phyloP scores from a whole-genome alignment of 2,888 invertebrate genomes.

The Melipona beecheii region DNA sequence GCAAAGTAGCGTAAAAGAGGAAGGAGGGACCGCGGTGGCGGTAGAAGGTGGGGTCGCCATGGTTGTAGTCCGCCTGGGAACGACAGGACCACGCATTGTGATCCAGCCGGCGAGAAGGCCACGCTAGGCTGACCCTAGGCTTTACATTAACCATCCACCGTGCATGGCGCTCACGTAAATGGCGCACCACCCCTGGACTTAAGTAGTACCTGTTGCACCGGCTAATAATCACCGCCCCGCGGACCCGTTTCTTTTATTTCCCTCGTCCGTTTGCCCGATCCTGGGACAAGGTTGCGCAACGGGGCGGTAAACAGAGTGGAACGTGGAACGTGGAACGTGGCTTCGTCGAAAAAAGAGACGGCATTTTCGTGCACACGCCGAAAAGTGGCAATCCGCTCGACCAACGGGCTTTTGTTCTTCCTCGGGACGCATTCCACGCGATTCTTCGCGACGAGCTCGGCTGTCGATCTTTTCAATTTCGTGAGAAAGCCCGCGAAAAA shows the following conservation, averaged over 20 bases:
- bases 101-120: slow-evolving; percentile 79
- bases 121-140: slow-evolving; percentile 83
- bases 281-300: slow-evolving; percentile 67
- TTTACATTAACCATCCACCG: slow-evolving; percentile 77
- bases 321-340: slow-evolving; percentile 51
- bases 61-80: slow-evolving; percentile 84
- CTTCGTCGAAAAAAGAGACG: slow-evolving; percentile 10
- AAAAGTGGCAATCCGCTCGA: not conserved
- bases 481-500: slow-evolving; percentile 45
- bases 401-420: slow-evolving; percentile 26
- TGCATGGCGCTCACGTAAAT: slow-evolving; percentile 74
- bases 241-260: slow-evolving; percentile 43
- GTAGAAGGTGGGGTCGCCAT: slow-evolving; percentile 81
- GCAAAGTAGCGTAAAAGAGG: slow-evolving; percentile 45
- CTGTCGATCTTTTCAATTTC: slow-evolving; percentile 39
- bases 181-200: slow-evolving; percentile 63
- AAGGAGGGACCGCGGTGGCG: slow-evolving; percentile 30
- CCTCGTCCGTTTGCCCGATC: slow-evolving; percentile 9
- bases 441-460: slow-evolving; percentile 15
- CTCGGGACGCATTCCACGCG: slow-evolving; percentile 4
- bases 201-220: slow-evolving; percentile 75
- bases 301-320: slow-evolving; percentile 71
- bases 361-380: not conserved
- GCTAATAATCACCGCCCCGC: slow-evolving; percentile 74
- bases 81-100: slow-evolving; percentile 80